Evolutionary conservation across 2,888 invertebrate genomes (phyloP).

Genomic region (Conchocele bisecta): DNA sequence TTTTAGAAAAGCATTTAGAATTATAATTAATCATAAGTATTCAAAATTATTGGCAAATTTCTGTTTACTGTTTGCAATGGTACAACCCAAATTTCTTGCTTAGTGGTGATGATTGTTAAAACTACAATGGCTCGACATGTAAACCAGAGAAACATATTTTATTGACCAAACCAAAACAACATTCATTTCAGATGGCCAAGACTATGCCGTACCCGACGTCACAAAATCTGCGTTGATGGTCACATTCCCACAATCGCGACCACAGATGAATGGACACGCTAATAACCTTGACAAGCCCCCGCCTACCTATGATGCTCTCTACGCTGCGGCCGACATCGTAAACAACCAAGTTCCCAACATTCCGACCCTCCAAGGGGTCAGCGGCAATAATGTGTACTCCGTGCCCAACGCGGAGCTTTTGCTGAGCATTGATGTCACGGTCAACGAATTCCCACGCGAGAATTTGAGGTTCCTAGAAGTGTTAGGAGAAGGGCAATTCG

Average conservation of each 20-base stretch:
- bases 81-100: no score
- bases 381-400: conserved; percentile 84
- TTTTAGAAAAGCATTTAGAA: no score
- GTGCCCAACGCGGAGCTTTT: conserved; percentile 84
- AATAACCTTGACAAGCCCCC: conserved; percentile 72
- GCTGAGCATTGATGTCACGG: conserved; percentile 83
- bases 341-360: conserved; percentile 76
- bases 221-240: conserved; percentile 78
- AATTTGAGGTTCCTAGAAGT: conserved; percentile 93
- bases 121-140: no score
- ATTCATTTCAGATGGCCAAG: conserved; percentile 77
- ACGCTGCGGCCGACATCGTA: conserved; percentile 76
- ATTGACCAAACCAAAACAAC: conserved; percentile 8
- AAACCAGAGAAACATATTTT: no score
- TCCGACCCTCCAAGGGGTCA: conserved; percentile 78
- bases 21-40: no score
- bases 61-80: no score
- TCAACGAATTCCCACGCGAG: conserved; percentile 92
- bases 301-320: conserved; percentile 75
- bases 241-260: conserved; percentile 65
- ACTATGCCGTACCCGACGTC: conserved; percentile 82
- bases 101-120: no score
- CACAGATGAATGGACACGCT: conserved; percentile 39
- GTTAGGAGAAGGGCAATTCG: conserved; percentile 93
- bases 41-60: no score